These are phyloP conservation scores for Eubasilissa regina DNA, from an alignment of 1,140 invertebrate genomes.

Conservation along the genomic window DNA sequence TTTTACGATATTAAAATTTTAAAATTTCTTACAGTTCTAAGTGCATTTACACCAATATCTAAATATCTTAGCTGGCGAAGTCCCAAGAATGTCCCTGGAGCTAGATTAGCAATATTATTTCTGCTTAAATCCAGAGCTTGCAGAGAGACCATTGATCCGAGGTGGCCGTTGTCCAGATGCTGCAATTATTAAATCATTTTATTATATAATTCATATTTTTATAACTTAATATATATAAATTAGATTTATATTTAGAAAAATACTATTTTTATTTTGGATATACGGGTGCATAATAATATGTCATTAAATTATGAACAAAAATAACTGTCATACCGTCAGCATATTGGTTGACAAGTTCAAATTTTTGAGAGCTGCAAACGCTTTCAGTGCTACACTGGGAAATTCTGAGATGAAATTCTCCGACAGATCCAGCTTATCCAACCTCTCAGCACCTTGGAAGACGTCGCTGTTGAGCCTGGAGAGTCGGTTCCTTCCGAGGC, in stretches of 20 bases:
- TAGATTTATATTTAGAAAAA: too few species aligned
- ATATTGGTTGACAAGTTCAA: constrained; percentile 89
- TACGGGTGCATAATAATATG: too few species aligned
- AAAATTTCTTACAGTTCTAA: constrained; percentile 81
- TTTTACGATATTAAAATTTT: too few species aligned
- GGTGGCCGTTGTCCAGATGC: constrained; percentile 78
- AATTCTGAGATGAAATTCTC: constrained; percentile 89
- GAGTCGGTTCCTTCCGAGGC: constrained; percentile 83
- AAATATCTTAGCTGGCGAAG: constrained; percentile 80
- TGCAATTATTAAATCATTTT: constrained; percentile 62
- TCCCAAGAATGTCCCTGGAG: constrained; percentile 84
- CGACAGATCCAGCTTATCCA: constrained; percentile 86
- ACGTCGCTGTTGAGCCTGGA: constrained; percentile 86
- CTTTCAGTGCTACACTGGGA: constrained; percentile 82
- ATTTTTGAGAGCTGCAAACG: constrained; percentile 78
- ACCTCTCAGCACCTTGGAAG: constrained; percentile 81
- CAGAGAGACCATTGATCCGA: constrained; percentile 77
- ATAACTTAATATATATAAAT: too few species aligned
- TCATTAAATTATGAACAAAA: too few species aligned
- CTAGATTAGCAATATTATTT: constrained; percentile 87
- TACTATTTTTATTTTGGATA: too few species aligned
- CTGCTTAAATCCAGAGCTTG: constrained; percentile 87
- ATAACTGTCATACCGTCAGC: constrained; percentile 75
- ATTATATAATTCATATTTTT: neutral
- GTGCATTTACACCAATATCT: constrained; percentile 88